Evolutionary conservation across 1,140 invertebrate genomes (phyloP), one percentile per base, ranked within the genome.

Genomic region (Sycobia sp.): DNA sequence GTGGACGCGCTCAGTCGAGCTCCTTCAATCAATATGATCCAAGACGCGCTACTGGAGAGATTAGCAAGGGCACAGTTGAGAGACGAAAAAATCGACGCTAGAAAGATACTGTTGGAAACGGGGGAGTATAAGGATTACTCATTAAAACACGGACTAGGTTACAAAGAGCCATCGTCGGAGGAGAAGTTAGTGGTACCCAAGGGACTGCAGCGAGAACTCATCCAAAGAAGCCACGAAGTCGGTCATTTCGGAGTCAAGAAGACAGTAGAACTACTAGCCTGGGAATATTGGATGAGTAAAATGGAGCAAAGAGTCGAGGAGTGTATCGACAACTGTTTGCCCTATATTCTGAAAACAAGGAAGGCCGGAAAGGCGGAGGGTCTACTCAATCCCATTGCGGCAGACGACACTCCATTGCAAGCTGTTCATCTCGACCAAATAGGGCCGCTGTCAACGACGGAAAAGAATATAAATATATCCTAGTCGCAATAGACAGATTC

Each of bases 1-100:
- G 73, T 71, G 8, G 73, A 77, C 56, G 69, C 68, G 1, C 59
- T 77, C 11, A 78, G 74, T 57, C 41, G 72, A 46, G 66, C 71
- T 23, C 60, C 66, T 11, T 46, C 53, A 4, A 53, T 64, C n/a
- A 18, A 58, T 16, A 3, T 18, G 20, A 34, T 38, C 2, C 7
- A 32, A 18, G 32, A 60, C 8, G 25, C 13, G 1, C 20, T 60
- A 4, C 5, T 50, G 10, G 43, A 49, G 13, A 18, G 47, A 50
- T 11, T 66, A 11, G 43, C 50, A 27, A 43, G 22, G 29, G 50
- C 57, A 14, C 62, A 67, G 62, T 29, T 23, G 2, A 14, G 58
- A 10, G 68, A 67, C 29, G 43, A 56, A 1, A 3, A 51, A 47
- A 9, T 65, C 14, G 49, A 27, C 2, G 54, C 29, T 13, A 54